Conservation (phyloP, 2,888 invertebrate species). For the Ryuthela nishihirai region DNA sequence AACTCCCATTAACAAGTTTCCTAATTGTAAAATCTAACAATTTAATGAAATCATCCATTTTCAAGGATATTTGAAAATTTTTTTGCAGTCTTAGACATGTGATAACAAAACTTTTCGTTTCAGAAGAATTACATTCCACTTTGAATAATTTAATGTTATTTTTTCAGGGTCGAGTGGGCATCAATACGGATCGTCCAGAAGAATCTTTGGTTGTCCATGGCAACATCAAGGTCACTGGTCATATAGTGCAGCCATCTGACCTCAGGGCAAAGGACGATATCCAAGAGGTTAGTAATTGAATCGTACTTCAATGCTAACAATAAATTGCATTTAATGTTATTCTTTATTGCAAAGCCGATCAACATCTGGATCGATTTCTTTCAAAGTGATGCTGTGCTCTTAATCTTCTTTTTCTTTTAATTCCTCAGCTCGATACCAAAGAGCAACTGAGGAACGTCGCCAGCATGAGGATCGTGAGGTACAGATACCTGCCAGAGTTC, state of each 20-base stretch:
- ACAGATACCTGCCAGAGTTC: conserved; percentile 81
- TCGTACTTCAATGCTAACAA: not conserved
- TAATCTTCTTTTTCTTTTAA: not conserved
- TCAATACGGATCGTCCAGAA: conserved; percentile 93
- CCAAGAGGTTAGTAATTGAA: conserved; percentile 61
- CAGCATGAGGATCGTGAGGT: conserved; percentile 84
- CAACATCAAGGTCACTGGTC: conserved; percentile 87
- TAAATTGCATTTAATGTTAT: too few species aligned
- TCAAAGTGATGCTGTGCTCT: not conserved
- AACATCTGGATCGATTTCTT: not conserved
- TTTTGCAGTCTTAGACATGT: too few species aligned
- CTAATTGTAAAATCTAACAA: too few species aligned
- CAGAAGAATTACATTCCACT: too few species aligned
- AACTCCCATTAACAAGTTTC: too few species aligned
- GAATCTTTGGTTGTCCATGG: conserved; percentile 94
- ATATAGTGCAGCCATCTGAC: conserved; percentile 93
- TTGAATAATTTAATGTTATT: too few species aligned
- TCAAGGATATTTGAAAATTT: too few species aligned
- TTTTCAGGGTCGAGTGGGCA: conserved; percentile 73
- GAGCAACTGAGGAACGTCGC: conserved; percentile 88
- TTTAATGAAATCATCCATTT: too few species aligned
- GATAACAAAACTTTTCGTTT: too few species aligned
- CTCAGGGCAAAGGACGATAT: conserved; percentile 88
- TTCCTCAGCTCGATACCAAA: conserved; percentile 65
- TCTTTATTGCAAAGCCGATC: not conserved